Base-by-base conservation (phyloP, 2,113 vertebrate species). In the Emydocephalus ijimae region DNA sequence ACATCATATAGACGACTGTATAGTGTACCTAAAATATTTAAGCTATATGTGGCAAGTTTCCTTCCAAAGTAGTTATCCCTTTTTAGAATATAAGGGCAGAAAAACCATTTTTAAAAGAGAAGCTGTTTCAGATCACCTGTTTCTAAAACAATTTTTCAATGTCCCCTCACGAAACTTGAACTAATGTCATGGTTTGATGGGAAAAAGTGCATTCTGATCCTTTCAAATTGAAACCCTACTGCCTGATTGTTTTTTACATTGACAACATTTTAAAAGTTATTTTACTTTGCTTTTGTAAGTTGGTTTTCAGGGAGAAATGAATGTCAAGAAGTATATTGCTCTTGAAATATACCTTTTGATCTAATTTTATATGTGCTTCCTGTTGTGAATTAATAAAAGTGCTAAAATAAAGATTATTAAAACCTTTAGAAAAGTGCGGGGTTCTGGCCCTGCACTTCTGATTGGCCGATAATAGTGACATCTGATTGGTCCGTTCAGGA, bases 261-360 rank as follows among this genome's bases (percentile, higher is more conserved):
- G 34, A 21, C 74, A 59, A 92, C 91, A 92, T 87, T 54, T 64
- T 48, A 69, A 54, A 88, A 88, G 86, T 92, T 92, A 92, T 88
- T 92, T 92, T 87, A 88, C 57, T 54, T 39, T 92, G 86, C 48
- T 88, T 91, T 48, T 69, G 57, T 48, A 34, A n/a, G 48, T 69
- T 45, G 56, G 20, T 52, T 91, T 85, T 87, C 85, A 64, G 55
- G 59, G 86, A 69, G n/a, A 92, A 91, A 87, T 91, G 15, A 61
- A 92, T 92, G 85, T 59, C 55, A 59, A 87, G 45, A 64, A 52
- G 11, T 69, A 92, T 86, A 88, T 64, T 54, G 45, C 57, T 88
- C 56, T 92, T 69, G 57, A 88, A 20, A 88, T 6, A 64, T n/a
- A 34, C 6, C 14, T 87, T 86, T 92, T 64, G 61, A 59, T 88